phyloP scores from a whole-genome alignment of 2,888 invertebrate species.

The Mantis religiosa region DNA sequence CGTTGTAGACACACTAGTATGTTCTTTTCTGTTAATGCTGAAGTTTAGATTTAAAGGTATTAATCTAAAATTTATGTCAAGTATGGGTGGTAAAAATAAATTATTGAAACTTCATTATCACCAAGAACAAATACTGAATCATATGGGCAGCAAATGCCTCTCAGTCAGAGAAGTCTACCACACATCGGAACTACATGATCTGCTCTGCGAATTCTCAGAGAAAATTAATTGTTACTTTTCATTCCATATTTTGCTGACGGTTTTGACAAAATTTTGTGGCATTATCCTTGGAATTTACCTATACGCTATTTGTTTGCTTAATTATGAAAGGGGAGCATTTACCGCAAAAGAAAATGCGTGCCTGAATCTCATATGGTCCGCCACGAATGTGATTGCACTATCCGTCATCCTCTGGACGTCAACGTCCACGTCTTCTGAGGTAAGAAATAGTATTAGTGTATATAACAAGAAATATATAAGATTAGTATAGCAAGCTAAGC shows the following conservation, averaged over 20 bases:
- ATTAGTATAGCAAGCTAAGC: no score
- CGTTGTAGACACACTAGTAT: neutral
- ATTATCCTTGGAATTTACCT: neutral
- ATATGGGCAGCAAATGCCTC: neutral
- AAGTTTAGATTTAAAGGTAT: neutral
- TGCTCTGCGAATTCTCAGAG: neutral
- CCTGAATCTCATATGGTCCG: neutral
- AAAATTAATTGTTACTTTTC: neutral
- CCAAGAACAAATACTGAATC: neutral
- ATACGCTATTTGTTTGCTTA: neutral
- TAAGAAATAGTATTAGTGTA: neutral
- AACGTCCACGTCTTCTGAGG: neutral
- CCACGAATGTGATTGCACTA: neutral
- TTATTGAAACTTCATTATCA: neutral
- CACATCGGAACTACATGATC: neutral
- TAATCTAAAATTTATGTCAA: neutral
- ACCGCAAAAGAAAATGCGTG: neutral
- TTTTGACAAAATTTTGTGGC: neutral
- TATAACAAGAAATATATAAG: no score
- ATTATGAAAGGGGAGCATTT: neutral
- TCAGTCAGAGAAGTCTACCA: neutral
- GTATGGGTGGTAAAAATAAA: neutral
- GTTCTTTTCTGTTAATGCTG: neutral
- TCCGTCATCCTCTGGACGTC: neutral
- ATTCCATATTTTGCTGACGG: neutral